Percentiles rank a stretch among this genome's conserved stretches.
Conservation (phyloP, 2,888 invertebrate genomes). For the Sphaerophoria taeniata region DNA sequence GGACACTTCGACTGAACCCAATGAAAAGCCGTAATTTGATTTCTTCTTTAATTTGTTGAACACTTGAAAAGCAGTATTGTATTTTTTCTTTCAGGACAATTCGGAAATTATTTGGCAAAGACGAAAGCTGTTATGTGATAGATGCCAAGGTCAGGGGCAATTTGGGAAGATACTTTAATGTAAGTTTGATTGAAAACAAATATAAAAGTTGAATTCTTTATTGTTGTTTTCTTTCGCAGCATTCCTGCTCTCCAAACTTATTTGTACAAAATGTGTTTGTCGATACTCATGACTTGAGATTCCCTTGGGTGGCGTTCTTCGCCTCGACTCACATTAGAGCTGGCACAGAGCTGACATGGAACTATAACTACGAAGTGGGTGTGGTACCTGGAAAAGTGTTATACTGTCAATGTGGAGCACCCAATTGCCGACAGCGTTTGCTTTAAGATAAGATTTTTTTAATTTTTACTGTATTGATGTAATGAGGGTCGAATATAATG, state of each 20-base stretch:
- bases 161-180: slow-evolving; percentile 97
- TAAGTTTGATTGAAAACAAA: slow-evolving; percentile 83
- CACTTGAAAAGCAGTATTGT: neutral
- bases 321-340: slow-evolving; percentile 92
- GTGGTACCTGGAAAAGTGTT: slow-evolving; percentile 96
- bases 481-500: slow-evolving; percentile 23
- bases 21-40: slow-evolving; percentile 55
- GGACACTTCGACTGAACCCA: slow-evolving; percentile 50
- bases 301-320: slow-evolving; percentile 97
- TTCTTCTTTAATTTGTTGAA: neutral
- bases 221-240: slow-evolving; percentile 84
- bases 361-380: slow-evolving; percentile 98
- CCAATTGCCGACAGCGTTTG: slow-evolving; percentile 93
- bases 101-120: slow-evolving; percentile 89
- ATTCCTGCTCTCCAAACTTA: slow-evolving; percentile 97
- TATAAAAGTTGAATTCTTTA: neutral
- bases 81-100: slow-evolving; percentile 85
- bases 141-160: slow-evolving; percentile 99
- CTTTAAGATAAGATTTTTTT: slow-evolving; percentile 83
- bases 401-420: slow-evolving; percentile 95
- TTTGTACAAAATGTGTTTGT: slow-evolving; percentile 99
- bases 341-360: slow-evolving; percentile 98
- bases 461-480: slow-evolving; percentile 9
- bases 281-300: slow-evolving; percentile 98
- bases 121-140: slow-evolving; percentile 96